phyloP scores from a whole-genome alignment of 2,797 vertebrate genomes.

The Poecilia gillii region DNA sequence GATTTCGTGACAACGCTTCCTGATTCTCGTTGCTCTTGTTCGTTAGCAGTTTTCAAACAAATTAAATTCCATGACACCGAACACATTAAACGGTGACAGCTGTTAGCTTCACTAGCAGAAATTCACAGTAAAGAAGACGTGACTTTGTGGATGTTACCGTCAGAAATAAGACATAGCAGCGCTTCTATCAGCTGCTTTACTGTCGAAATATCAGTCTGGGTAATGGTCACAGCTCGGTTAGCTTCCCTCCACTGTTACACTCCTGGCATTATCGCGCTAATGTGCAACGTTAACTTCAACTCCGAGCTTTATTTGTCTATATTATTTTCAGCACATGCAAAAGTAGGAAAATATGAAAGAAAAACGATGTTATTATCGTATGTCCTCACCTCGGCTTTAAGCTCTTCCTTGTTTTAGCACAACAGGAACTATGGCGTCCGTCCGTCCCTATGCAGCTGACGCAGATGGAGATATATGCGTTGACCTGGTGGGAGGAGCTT shows the following conservation, averaged over 20 bases:
- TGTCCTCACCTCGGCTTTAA: slow-evolving; percentile 72
- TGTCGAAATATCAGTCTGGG: not conserved
- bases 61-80: not conserved
- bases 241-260: slow-evolving; percentile 8
- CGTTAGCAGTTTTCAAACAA: not conserved
- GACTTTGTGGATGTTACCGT: not conserved
- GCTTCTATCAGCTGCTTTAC: not conserved
- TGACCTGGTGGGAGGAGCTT: slow-evolving; percentile 48
- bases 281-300: not conserved
- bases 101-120: no score
- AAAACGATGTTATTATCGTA: not conserved
- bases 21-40: not conserved
- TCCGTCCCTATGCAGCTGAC: slow-evolving; percentile 66
- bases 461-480: slow-evolving; percentile 43
- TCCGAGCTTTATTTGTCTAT: accelerated
- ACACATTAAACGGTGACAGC: not conserved
- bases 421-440: slow-evolving; percentile 71
- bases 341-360: accelerated
- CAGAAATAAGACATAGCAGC: not conserved
- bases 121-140: not conserved
- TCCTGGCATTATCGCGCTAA: not conserved
- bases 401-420: slow-evolving; percentile 38
- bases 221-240: slow-evolving; percentile 19
- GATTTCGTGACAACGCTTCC: not conserved
- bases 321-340: no score